Conservation (phyloP, 2,797 vertebrate genomes). For the Schizothorax lantsangensis region DNA sequence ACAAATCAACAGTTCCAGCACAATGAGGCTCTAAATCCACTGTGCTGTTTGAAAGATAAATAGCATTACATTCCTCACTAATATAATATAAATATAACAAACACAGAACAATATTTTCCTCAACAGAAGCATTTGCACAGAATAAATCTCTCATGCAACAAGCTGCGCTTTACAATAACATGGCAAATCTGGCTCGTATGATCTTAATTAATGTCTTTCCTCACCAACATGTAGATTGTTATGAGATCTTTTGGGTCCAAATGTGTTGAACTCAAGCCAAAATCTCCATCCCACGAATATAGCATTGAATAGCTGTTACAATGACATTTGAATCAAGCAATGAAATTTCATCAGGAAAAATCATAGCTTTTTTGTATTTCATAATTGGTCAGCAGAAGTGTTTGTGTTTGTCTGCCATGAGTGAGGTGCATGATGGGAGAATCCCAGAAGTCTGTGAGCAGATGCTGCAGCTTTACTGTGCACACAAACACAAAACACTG, state of each 20-base stretch:
- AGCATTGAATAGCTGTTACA: neutral
- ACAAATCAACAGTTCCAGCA: neutral
- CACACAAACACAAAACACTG: slow-evolving; percentile 15
- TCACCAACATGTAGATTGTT: neutral
- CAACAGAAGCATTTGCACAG: neutral
- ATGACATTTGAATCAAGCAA: neutral
- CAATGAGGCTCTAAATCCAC: neutral
- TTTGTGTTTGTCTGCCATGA: neutral
- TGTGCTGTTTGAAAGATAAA: neutral
- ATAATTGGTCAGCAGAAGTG: neutral
- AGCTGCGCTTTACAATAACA: neutral
- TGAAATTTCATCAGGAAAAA: neutral
- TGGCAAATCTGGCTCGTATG: neutral
- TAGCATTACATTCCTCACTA: neutral
- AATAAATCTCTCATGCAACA: neutral
- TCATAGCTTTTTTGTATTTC: neutral
- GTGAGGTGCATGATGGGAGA: slow-evolving; percentile 21
- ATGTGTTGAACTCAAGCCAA: neutral
- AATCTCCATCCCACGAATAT: neutral
- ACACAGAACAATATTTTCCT: neutral
- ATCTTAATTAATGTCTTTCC: neutral
- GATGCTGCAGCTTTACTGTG: slow-evolving; percentile 24
- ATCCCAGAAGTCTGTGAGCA: slow-evolving; percentile 3
- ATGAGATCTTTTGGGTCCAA: neutral
- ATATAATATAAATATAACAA: neutral